Conservation (phyloP, 2,888 invertebrate species). For the Stenichneumon culpator region DNA sequence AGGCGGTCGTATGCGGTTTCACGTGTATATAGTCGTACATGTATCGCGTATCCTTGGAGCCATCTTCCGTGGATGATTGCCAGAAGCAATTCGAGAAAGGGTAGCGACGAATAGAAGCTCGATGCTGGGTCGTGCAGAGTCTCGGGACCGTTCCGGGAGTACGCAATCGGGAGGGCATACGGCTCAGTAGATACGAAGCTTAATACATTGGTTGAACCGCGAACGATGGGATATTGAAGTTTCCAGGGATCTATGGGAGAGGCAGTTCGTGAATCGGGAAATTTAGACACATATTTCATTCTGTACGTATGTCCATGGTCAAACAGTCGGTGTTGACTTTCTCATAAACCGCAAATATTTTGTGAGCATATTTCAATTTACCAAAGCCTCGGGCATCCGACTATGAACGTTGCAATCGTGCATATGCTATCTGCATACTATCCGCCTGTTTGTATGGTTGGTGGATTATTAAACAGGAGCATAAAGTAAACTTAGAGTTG, state of each 20-base stretch:
- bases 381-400: too few species aligned
- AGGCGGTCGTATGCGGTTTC: not conserved
- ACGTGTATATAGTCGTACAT: not conserved
- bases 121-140: not conserved
- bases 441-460: too few species aligned
- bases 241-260: not conserved
- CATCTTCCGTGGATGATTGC: slow-evolving; percentile 18
- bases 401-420: too few species aligned
- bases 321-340: not conserved
- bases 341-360: not conserved
- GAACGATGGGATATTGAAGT: not conserved
- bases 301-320: not conserved
- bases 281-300: not conserved
- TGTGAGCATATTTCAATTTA: not conserved
- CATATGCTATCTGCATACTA: too few species aligned
- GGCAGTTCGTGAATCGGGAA: not conserved
- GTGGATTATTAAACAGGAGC: too few species aligned
- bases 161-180: not conserved
- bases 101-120: not conserved
- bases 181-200: not conserved
- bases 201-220: slow-evolving; percentile 8
- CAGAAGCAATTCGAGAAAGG: slow-evolving; percentile 17
- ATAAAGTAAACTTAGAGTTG: too few species aligned
- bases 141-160: not conserved
- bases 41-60: not conserved